phyloP scores from a whole-genome alignment of 2,888 invertebrate genomes.

The Ceriagrion tenellum region DNA sequence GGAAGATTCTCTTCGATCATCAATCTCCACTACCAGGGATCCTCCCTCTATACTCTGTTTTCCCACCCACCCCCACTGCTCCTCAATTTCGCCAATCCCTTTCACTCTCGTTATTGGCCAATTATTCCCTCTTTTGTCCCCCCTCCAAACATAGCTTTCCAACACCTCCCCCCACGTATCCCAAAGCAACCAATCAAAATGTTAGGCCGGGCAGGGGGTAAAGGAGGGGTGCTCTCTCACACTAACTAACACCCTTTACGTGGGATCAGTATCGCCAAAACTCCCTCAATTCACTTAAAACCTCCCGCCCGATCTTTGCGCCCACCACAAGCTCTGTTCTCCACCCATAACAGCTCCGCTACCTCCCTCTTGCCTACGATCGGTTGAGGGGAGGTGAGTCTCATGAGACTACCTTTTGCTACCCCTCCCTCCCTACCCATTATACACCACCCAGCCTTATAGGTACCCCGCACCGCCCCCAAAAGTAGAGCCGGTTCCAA shows the following conservation, averaged over 20 bases:
- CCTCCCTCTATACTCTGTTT: neutral
- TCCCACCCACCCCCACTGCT: neutral
- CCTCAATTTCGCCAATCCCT: neutral
- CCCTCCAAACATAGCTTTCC: too few species aligned
- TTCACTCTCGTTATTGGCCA: constrained; percentile 45
- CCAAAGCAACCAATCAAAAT: constrained; percentile 4
- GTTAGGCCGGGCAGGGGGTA: too few species aligned
- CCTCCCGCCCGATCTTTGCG: neutral
- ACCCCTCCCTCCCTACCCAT: neutral
- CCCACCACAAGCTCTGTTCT: neutral
- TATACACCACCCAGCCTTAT: neutral
- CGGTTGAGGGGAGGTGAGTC: neutral
- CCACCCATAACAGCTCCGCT: neutral
- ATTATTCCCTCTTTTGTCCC: constrained; percentile 44
- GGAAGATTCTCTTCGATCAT: neutral
- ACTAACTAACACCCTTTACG: neutral
- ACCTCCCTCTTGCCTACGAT: neutral
- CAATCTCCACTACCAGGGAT: neutral
- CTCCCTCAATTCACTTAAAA: neutral
- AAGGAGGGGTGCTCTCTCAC: neutral
- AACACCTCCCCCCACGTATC: neutral
- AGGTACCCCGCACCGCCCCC: neutral
- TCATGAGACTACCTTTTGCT: neutral
- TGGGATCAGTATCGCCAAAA: neutral
- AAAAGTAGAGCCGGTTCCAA: too few species aligned